A percentile compares a stretch with the other conserved stretches of the same genome.
phyloP scores from a whole-genome alignment of 2,113 vertebrate species.

The Tenebrosternarchus preto region DNA sequence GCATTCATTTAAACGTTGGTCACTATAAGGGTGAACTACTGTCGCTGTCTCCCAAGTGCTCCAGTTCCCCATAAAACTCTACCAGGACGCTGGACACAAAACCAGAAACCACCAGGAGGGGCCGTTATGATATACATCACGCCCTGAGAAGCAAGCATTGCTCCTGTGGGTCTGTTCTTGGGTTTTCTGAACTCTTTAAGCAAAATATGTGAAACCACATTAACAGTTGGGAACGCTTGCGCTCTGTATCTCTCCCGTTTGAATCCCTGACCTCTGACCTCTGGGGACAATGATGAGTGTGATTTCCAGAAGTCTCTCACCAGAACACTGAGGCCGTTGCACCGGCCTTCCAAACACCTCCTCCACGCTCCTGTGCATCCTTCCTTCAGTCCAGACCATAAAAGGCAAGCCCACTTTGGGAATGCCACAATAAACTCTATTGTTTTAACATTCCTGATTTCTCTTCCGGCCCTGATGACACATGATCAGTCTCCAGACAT shows the following conservation, averaged over 20 bases:
- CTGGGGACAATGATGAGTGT: neutral
- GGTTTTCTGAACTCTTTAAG: no score
- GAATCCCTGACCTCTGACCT: neutral
- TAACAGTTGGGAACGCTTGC: no score
- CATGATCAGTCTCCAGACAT: constrained; percentile 15
- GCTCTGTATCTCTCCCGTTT: neutral
- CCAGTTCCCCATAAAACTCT: no score
- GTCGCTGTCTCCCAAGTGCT: no score
- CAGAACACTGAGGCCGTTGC: neutral
- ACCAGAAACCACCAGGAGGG: no score
- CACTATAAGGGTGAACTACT: no score
- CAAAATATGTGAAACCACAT: constrained; percentile 12
- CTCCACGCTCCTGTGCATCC: neutral
- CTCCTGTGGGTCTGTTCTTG: no score
- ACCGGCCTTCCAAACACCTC: constrained; percentile 15
- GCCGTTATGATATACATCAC: no score
- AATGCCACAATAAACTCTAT: neutral
- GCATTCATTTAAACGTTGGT: no score
- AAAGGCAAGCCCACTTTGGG: constrained; percentile 5
- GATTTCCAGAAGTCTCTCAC: neutral
- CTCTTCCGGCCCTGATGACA: constrained; percentile 1
- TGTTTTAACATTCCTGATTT: constrained; percentile 43
- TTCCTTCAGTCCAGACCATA: constrained; percentile 18
- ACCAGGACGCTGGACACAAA: no score
- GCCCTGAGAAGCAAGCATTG: no score